phyloP scores from a whole-genome alignment of 2,113 vertebrate species.

The Onychostruthus taczanowskii region DNA sequence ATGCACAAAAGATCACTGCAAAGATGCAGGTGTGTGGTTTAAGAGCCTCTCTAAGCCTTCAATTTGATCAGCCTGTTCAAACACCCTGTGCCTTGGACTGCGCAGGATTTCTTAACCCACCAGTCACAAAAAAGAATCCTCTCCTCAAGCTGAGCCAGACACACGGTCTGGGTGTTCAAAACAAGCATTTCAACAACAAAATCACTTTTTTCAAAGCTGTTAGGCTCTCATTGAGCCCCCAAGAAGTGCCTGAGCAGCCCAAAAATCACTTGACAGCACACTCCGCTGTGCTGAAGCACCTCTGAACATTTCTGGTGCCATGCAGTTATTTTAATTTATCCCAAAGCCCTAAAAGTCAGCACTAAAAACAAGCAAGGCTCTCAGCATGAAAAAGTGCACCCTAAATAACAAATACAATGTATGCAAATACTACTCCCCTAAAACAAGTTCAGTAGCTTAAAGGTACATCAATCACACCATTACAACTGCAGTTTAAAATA shows the following conservation, averaged over 20 bases:
- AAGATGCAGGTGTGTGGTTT: neutral
- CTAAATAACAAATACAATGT: neutral
- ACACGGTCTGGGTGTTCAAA: neutral
- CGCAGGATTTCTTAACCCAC: neutral
- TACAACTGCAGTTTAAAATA: neutral
- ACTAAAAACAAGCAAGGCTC: neutral
- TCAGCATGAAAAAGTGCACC: neutral
- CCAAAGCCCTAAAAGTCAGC: neutral
- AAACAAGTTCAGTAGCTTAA: neutral
- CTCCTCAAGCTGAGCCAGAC: neutral
- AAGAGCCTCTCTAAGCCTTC: neutral
- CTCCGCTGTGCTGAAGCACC: rapidly evolving
- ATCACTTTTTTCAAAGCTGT: neutral
- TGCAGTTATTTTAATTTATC: neutral
- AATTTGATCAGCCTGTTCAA: neutral
- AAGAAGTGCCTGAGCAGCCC: neutral
- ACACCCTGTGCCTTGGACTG: neutral
- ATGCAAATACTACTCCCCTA: neutral
- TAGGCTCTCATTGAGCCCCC: neutral
- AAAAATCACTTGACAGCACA: neutral
- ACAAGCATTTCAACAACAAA: neutral
- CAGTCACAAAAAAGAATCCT: rapidly evolving
- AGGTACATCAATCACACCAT: neutral
- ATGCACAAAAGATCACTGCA: neutral
- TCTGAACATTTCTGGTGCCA: neutral